A percentile compares a stretch with the other conserved stretches of the same genome.
phyloP scores from a whole-genome alignment of 2,888 invertebrate genomes.

The Magallana nippona region DNA sequence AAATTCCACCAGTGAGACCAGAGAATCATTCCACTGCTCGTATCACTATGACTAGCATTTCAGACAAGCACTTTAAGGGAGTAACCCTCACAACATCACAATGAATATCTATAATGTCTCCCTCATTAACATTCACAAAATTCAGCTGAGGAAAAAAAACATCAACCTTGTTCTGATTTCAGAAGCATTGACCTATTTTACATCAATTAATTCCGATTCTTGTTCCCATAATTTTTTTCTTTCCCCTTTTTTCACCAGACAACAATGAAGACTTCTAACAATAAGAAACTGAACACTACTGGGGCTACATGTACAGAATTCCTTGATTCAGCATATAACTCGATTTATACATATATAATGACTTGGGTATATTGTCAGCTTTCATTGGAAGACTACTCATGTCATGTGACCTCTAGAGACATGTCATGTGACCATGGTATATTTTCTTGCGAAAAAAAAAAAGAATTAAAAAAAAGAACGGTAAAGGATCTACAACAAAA shows the following conservation, averaged over 20 bases:
- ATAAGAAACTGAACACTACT: constrained; percentile 7
- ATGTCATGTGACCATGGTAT: constrained; percentile 14
- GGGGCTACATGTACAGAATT: background rate
- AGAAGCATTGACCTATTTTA: too few relatives aligned
- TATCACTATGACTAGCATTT: background rate
- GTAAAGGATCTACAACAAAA: constrained; percentile 1
- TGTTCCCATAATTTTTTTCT: background rate
- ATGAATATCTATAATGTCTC: background rate
- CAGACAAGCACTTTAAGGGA: constrained; percentile 13
- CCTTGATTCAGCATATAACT: background rate
- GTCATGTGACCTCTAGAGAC: constrained; percentile 29
- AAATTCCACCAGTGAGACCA: background rate
- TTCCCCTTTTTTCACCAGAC: background rate
- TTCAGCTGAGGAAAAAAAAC: too few relatives aligned
- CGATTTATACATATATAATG: background rate
- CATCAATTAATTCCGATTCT: too few relatives aligned
- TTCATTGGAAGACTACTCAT: constrained; percentile 32
- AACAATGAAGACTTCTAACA: background rate
- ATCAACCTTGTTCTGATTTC: too few relatives aligned
- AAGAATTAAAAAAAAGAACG: background rate
- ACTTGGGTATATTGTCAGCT: constrained; percentile 1
- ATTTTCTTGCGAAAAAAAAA: background rate
- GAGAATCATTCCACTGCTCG: background rate
- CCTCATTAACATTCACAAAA: too few relatives aligned
- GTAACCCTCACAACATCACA: background rate